These are phyloP conservation scores for Aegotheles bennettii DNA, from an alignment of 2,113 vertebrate species.

Conservation along the genomic window DNA sequence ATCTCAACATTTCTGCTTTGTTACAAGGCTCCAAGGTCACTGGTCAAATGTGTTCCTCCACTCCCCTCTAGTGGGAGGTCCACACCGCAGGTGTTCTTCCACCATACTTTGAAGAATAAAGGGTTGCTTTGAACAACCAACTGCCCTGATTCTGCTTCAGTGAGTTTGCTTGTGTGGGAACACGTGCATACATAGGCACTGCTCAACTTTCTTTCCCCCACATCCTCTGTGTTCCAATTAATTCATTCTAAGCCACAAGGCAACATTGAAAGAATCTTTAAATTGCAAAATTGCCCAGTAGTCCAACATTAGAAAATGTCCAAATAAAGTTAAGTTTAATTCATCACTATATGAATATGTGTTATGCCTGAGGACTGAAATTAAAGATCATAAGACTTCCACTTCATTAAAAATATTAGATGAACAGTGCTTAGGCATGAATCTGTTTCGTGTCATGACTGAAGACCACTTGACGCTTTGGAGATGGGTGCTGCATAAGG, in stretches of 20 bases:
- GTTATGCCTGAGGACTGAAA: constrained; percentile 10
- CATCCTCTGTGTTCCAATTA: not conserved
- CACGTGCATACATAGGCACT: fast-evolving
- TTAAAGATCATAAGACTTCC: constrained; percentile 7
- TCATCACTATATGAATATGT: not conserved
- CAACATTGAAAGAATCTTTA: not conserved
- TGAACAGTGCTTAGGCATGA: not conserved
- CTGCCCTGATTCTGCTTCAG: not conserved
- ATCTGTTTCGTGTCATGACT: not conserved
- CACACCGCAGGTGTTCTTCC: not conserved
- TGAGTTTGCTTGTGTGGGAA: not conserved
- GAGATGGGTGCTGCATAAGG: not conserved
- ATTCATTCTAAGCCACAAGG: not conserved
- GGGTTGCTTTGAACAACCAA: fast-evolving
- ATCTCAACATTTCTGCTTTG: not conserved
- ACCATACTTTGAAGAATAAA: not conserved
- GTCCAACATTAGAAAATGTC: not conserved
- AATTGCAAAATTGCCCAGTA: not conserved
- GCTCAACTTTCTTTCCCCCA: not conserved
- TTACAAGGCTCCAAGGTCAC: not conserved
- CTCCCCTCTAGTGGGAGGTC: constrained; percentile 14
- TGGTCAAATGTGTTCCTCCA: not conserved
- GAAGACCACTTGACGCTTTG: not conserved
- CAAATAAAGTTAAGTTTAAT: not conserved
- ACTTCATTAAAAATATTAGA: constrained; percentile 1